These are phyloP conservation scores for Rhizomys pruinosus DNA, from an alignment of 2,113 vertebrate species.

Conservation along the genomic window DNA sequence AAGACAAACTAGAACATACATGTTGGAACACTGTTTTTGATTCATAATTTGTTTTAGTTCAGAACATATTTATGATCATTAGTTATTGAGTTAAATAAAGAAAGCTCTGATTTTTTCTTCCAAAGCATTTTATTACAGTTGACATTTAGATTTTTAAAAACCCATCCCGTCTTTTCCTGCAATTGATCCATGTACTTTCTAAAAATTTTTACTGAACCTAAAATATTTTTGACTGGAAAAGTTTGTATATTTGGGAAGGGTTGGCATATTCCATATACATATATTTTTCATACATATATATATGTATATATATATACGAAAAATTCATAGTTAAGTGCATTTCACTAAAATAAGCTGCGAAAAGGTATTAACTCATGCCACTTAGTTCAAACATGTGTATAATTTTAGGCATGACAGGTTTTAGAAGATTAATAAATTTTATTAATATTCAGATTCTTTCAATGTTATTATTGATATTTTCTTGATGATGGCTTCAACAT, in stretches of 20 bases:
- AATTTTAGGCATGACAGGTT: not conserved
- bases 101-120: not conserved
- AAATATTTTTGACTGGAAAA: not conserved
- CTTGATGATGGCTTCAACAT: not conserved
- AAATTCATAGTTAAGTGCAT: too few species aligned
- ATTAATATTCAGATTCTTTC: not conserved
- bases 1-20: too few species aligned
- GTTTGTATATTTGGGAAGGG: too few species aligned
- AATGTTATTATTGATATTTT: not conserved
- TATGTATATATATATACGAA: too few species aligned
- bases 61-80: not conserved
- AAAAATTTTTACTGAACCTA: not conserved
- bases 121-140: not conserved
- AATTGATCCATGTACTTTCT: not conserved
- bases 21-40: not conserved
- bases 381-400: not conserved
- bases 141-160: not conserved
- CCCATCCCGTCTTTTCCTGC: not conserved
- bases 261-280: too few species aligned
- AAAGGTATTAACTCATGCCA: not conserved
- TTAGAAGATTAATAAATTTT: not conserved
- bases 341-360: not conserved
- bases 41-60: constrained; percentile 11
- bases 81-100: not conserved
- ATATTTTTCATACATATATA: too few species aligned